phyloP scores from a whole-genome alignment of 1,140 invertebrate species.

The Papilio aristodemus region DNA sequence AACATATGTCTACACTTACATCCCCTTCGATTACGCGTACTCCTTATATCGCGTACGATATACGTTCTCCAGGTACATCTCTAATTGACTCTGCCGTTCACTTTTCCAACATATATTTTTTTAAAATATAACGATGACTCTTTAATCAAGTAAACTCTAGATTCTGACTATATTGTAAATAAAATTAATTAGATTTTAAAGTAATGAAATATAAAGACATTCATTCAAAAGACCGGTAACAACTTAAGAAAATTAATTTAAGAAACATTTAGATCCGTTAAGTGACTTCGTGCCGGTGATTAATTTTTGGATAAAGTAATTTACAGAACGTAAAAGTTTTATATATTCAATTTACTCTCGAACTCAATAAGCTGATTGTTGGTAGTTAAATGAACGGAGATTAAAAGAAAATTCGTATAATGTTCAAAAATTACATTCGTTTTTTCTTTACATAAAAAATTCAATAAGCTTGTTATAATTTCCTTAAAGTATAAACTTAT shows the following conservation, averaged over 20 bases:
- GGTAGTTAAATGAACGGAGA: neutral
- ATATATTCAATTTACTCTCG: constrained; percentile 1
- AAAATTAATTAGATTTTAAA: constrained; percentile 3
- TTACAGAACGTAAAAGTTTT: constrained; percentile 25
- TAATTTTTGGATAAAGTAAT: constrained; percentile 27
- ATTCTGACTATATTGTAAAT: too few relatives aligned
- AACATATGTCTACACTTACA: too few relatives aligned
- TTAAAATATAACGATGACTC: too few relatives aligned
- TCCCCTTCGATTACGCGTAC: too few relatives aligned
- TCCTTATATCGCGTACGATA: too few relatives aligned
- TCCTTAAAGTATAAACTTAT: neutral
- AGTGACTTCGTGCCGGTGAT: constrained; percentile 9
- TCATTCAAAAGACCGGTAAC: constrained; percentile 10
- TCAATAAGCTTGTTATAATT: neutral
- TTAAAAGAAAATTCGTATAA: constrained; percentile 2
- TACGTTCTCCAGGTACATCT: too few relatives aligned
- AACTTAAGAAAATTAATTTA: constrained; percentile 16
- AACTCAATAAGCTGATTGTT: constrained; percentile 22
- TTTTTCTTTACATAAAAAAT: neutral
- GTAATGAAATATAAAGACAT: neutral
- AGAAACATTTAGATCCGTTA: constrained; percentile 4
- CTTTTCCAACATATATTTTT: too few relatives aligned
- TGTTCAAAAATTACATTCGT: constrained; percentile 22
- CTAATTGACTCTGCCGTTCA: too few relatives aligned
- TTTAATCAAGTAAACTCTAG: too few relatives aligned